Base-by-base conservation (phyloP, 2,888 invertebrate species). In the Cistogaster globosa region DNA sequence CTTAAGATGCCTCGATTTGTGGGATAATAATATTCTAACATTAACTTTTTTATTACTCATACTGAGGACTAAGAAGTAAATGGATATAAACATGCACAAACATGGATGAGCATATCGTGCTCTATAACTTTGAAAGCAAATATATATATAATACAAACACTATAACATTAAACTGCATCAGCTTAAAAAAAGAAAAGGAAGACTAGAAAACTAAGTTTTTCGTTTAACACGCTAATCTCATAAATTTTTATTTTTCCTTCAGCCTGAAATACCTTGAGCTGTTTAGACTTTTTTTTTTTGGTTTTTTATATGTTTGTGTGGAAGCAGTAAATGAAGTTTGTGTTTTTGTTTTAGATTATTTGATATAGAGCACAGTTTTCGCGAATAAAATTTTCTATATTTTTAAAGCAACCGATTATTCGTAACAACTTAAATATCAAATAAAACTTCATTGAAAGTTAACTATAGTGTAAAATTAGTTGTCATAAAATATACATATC, bases 11-110 rank as follows among this genome's bases (percentile, higher is more conserved):
- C n/a, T 51, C 45, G 58, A 57, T 58, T 60, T 63, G 42, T 16
- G 9, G 18, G 16, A 45, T 58, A 65, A 82, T 78, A 62, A 69
- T 57, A 57, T 45, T 63, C 53, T 51, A 71, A 32, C 45, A 79
- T 79, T 84, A 80, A 62, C 71, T 76, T 84, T 63, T 80, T 84
- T 84, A 80, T 62, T 76, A 76, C 76, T 72, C 48, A 67, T 72
- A 72, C 76, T 76, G 76, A 71, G 69, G 45, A 62, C 9, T 53
- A 57, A 51, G 38, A 16, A 65, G 18, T 48, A 62, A 26, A 42
- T 26, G 51, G 38, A 53, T 36, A 18, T 26, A 38, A 32, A 63
- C 71, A 45, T 53, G 51, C 38, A 26, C 45, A 72, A n/a, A 26
- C 2, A 67, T 7, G 14, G 20, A 69, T 9, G 16, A 12, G 22